Evolutionary conservation across 2,797 vertebrate genomes (phyloP).

Genomic region (Bryconaethiops microstoma): DNA sequence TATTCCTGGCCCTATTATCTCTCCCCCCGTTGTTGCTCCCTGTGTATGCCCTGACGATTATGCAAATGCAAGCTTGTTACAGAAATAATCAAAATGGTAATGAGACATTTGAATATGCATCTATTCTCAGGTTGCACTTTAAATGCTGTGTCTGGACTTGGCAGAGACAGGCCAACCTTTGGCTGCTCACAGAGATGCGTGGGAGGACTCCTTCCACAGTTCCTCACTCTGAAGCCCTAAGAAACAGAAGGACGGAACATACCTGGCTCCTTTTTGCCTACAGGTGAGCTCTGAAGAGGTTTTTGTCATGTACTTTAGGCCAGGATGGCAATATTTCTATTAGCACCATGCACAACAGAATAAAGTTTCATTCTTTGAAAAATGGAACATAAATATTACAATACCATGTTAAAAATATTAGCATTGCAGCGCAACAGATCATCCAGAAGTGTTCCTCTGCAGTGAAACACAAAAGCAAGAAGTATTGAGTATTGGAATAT

Average conservation of each 20-base stretch:
- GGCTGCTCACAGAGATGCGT: background rate
- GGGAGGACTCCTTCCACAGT: background rate
- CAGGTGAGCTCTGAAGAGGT: background rate
- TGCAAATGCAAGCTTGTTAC: constrained; percentile 48
- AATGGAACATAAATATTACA: background rate
- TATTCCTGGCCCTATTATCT: constrained; percentile 18
- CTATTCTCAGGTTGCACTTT: constrained; percentile 50
- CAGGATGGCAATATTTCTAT: background rate
- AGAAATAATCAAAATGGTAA: constrained; percentile 66
- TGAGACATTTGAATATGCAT: constrained; percentile 56
- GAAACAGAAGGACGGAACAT: background rate
- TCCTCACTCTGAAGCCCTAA: background rate
- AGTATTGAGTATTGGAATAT: too few relatives aligned
- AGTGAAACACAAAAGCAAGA: too few relatives aligned
- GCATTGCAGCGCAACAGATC: background rate
- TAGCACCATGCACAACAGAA: background rate
- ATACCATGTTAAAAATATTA: background rate
- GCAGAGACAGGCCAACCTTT: constrained; percentile 34
- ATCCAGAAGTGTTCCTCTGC: too few relatives aligned
- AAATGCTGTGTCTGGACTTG: constrained; percentile 36
- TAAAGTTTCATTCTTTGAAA: background rate
- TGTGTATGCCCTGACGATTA: constrained; percentile 43
- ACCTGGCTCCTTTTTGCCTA: background rate
- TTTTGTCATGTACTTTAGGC: background rate
- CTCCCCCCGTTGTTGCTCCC: background rate